These are phyloP conservation scores for Orthosia gothica DNA, from an alignment of 2,888 invertebrate species.

Conservation along the genomic window DNA sequence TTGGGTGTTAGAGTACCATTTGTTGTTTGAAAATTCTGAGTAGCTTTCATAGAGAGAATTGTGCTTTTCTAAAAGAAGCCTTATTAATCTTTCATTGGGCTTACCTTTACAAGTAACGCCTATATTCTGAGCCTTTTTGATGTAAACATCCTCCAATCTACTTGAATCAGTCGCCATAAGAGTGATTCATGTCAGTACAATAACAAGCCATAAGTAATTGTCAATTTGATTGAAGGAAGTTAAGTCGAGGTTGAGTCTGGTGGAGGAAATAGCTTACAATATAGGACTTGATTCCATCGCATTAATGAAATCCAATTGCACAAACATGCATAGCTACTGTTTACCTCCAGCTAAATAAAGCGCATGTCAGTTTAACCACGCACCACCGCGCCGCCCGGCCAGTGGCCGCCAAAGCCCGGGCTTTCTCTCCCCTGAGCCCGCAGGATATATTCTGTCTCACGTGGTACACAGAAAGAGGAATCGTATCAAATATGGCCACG, in stretches of 20 bases:
- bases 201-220: too few species aligned
- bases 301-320: not conserved
- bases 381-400: not conserved
- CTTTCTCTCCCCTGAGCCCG: conserved; percentile 37
- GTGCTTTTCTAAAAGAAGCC: not conserved
- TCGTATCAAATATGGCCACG: not conserved
- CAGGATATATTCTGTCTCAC: conserved; percentile 28
- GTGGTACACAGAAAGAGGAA: conserved; percentile 10
- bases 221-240: too few species aligned
- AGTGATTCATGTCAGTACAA: too few species aligned
- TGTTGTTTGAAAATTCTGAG: not conserved
- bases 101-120: not conserved
- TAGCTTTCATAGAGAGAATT: not conserved
- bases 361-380: not conserved
- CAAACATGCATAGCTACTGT: not conserved
- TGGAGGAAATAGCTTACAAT: too few species aligned
- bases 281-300: not conserved
- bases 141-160: too few species aligned
- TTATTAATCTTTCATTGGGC: not conserved
- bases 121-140: too few species aligned
- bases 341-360: conserved; percentile 6
- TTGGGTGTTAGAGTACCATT: not conserved
- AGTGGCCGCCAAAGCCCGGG: conserved; percentile 37
- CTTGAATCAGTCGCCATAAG: too few species aligned
- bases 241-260: too few species aligned